Base-by-base conservation (phyloP, 1,140 invertebrate species). In the Leptopilina boulardi region DNA sequence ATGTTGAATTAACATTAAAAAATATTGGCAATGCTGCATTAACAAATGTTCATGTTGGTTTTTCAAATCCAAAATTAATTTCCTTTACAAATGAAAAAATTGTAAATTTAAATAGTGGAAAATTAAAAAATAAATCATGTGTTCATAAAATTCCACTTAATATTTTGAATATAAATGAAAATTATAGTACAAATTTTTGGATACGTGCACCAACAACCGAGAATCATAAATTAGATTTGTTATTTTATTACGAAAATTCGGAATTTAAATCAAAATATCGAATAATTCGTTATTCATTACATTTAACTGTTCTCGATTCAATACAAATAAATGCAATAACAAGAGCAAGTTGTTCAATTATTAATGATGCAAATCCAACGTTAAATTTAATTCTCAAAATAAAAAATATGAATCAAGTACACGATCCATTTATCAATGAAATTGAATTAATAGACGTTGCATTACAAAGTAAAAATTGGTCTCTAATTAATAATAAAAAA, bases 171-270 rank as follows among this genome's bases (percentile, higher is more conserved):
- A 91, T 94, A 5, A 93, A 93, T 8, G 90, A 93, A 77, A 91
- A 86, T 5, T 88, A 93, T n/a, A 92, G 90, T 21, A 87, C 94
- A 71, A 91, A 92, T 23, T 89, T 95, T 80, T 95, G 94, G 94
- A 88, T 96, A 13, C 92, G 93, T 81, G 95, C 94, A 0, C 94
- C 94, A 6, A 89, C 91, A 47, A 93, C 93, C 30, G 95, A 94
- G 4, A 91, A 91, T 11, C 93, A 94, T 83, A 90, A 91, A 6
- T 86, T 96, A 21, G 93, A 95, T 84, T 88, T 96, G 74, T 88
- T 96, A 38, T 95, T 96, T 84, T 96, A 96, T 85, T 96, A 96
- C 86, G 93, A 95, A 83, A 92, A 94, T 83, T 87, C 89, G 0
- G 83, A 91, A 41, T 71, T 82, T 2, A 92, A 90, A 80, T 85